Conservation (phyloP, 2,797 vertebrate species). For the Tenualosa thibaudeaui region DNA sequence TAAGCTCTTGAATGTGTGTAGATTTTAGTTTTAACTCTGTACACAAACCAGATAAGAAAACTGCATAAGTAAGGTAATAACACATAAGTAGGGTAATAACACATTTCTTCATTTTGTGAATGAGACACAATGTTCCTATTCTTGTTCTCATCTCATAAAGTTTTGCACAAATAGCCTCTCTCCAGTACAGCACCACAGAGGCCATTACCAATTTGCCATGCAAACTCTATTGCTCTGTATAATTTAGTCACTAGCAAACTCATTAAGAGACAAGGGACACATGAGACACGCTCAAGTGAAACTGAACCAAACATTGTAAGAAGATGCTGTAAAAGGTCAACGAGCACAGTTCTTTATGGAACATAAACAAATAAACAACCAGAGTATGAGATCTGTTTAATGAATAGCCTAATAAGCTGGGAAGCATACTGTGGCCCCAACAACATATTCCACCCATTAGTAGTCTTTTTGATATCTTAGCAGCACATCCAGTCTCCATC, state of each 20-base stretch:
- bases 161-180: background rate
- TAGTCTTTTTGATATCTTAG: background rate
- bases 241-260: background rate
- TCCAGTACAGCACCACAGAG: background rate
- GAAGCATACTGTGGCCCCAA: background rate
- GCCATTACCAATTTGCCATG: background rate
- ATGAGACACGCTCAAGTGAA: background rate
- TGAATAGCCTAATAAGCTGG: background rate
- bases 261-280: background rate
- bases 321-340: background rate
- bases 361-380: background rate
- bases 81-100: too few species aligned
- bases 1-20: too few species aligned
- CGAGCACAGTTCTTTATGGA: constrained; percentile 14
- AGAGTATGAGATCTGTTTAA: background rate
- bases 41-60: too few species aligned
- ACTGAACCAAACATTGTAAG: background rate
- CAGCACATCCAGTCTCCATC: constrained; percentile 16
- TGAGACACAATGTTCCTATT: background rate
- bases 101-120: too few species aligned
- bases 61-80: too few species aligned
- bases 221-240: background rate
- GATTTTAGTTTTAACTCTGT: too few species aligned
- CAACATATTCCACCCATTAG: constrained; percentile 7
- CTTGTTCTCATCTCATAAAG: background rate